Percentiles rank a stretch among this genome's conserved stretches.
Evolutionary conservation across 1,140 invertebrate genomes (phyloP).

Genomic region (Pemphigus obesinymphae): DNA sequence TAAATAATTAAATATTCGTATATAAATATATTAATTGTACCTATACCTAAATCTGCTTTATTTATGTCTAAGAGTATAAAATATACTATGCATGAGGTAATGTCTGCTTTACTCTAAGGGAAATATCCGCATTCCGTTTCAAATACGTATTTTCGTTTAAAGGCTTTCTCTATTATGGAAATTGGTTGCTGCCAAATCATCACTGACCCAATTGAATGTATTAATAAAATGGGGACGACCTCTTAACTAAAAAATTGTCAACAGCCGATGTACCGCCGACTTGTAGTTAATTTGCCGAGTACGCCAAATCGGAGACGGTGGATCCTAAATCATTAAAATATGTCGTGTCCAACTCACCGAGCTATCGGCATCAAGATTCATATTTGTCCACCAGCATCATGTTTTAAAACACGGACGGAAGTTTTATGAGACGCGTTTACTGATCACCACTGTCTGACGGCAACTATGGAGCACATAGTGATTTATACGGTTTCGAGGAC

Average conservation of each 20-base stretch:
- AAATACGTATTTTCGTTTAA: background rate
- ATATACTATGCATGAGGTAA: no score
- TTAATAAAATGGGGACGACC: background rate
- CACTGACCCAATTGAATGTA: conserved; percentile 19
- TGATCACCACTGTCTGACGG: background rate
- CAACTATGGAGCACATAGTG: no score
- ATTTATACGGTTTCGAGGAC: no score
- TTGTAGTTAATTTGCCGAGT: background rate
- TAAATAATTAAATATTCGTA: no score
- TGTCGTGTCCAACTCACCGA: background rate
- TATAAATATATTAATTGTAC: no score
- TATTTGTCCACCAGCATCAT: conserved; percentile 23
- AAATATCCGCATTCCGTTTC: no score
- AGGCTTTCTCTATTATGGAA: background rate
- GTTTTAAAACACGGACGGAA: background rate
- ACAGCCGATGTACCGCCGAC: no score
- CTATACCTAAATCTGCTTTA: no score
- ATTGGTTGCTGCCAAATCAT: conserved; percentile 19
- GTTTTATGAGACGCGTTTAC: background rate
- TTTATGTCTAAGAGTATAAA: no score
- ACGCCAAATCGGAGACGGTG: background rate
- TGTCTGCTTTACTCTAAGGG: no score
- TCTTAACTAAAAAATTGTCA: background rate
- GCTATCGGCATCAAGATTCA: conserved; percentile 30
- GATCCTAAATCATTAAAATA: background rate